phyloP scores from a whole-genome alignment of 2,113 vertebrate species.

The Machaerirhynchus nigripectus region DNA sequence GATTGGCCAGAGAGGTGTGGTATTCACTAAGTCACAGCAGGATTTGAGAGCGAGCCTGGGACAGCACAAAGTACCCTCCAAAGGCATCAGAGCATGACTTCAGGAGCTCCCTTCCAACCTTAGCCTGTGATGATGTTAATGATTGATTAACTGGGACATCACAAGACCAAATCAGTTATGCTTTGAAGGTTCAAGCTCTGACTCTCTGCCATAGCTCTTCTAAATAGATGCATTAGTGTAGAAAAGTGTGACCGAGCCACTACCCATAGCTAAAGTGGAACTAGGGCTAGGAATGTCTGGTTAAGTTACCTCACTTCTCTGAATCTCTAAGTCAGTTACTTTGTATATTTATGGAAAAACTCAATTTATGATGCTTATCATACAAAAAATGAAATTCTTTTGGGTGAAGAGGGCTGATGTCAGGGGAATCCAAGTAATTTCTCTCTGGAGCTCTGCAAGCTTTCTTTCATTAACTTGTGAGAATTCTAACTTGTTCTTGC shows the following conservation, averaged over 20 bases:
- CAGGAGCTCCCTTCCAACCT: neutral
- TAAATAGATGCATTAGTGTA: neutral
- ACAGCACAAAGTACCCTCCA: neutral
- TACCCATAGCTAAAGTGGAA: neutral
- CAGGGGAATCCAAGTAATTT: neutral
- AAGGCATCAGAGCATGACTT: neutral
- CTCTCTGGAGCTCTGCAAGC: neutral
- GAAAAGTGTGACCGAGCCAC: neutral
- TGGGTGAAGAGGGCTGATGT: neutral
- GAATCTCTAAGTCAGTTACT: too few species aligned
- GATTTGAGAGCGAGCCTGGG: neutral
- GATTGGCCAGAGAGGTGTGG: neutral
- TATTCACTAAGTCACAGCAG: neutral
- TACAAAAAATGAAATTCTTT: neutral
- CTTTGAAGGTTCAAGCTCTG: constrained; percentile 1
- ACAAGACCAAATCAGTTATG: constrained; percentile 13
- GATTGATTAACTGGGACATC: constrained; percentile 8
- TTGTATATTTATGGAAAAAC: neutral
- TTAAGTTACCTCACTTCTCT: neutral
- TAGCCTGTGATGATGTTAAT: neutral
- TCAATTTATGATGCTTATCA: neutral
- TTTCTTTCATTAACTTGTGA: neutral
- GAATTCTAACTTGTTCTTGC: neutral
- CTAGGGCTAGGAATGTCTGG: neutral
- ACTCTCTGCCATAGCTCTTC: neutral